Percentiles rank a stretch among this genome's conserved stretches.
These are phyloP conservation scores for Calephelis nemesis DNA, from an alignment of 1,140 invertebrate species.

Conservation along the genomic window DNA sequence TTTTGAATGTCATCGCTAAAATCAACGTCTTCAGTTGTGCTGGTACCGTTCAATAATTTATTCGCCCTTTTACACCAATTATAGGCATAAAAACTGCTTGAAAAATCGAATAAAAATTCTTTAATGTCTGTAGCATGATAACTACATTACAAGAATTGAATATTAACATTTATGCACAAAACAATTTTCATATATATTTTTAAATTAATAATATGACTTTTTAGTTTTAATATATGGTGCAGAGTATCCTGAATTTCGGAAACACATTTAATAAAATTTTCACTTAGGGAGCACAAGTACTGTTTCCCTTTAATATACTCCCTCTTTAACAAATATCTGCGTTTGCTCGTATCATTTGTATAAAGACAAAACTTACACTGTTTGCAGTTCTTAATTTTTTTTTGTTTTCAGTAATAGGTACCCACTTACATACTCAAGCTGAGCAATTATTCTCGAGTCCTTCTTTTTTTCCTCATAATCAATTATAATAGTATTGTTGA, in stretches of 20 bases:
- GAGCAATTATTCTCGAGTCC: neutral
- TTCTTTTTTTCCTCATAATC: neutral
- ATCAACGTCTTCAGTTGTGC: neutral
- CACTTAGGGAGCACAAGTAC: neutral
- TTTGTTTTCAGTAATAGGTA: neutral
- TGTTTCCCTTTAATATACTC: neutral
- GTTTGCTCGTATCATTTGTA: neutral
- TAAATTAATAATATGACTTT: neutral
- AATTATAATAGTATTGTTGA: neutral
- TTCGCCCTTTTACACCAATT: conserved; percentile 2
- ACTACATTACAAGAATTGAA: neutral
- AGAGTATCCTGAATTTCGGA: neutral
- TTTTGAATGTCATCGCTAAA: neutral
- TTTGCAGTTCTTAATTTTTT: neutral
- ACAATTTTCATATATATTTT: neutral
- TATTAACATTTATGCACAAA: neutral
- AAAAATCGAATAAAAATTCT: conserved; percentile 2
- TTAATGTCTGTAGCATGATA: neutral
- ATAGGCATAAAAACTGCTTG: neutral
- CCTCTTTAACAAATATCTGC: no score
- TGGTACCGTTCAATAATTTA: conserved; percentile 5
- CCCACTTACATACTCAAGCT: neutral
- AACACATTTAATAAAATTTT: neutral
- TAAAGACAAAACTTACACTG: neutral
- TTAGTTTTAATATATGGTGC: neutral